Evolutionary conservation across 2,888 invertebrate species (phyloP).

Genomic region (Catocala nupta): DNA sequence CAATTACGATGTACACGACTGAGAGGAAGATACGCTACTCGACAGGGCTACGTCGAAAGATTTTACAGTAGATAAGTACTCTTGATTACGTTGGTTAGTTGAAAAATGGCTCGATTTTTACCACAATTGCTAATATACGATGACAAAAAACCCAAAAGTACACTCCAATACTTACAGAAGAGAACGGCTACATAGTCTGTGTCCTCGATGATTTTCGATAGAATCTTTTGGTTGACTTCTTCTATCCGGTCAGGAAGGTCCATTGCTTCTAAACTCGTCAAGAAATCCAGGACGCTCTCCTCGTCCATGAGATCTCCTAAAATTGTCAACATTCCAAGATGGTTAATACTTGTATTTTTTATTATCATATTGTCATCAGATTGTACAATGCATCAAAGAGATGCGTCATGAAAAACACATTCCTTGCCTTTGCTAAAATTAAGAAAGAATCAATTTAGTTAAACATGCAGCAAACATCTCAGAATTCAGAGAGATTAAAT

Average conservation of each 20-base stretch:
- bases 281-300: conserved; percentile 96
- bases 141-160: conserved; percentile 63
- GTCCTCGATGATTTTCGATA: conserved; percentile 96
- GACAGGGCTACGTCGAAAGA: conserved; percentile 70
- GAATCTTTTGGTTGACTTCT: conserved; percentile 96
- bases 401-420: neutral
- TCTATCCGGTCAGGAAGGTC: conserved; percentile 97
- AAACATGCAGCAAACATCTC: conserved; percentile 21
- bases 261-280: conserved; percentile 98
- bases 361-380: neutral
- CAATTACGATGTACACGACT: conserved; percentile 63
- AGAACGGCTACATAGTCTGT: conserved; percentile 97
- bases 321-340: conserved; percentile 51
- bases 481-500: conserved; percentile 39
- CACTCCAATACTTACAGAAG: conserved; percentile 93
- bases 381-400: neutral
- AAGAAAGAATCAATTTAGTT: conserved; percentile 3
- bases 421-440: neutral
- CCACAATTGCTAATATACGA: conserved; percentile 76
- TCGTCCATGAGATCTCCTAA: conserved; percentile 98
- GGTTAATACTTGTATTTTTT: conserved; percentile 2
- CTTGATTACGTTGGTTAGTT: conserved; percentile 74
- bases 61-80: conserved; percentile 58
- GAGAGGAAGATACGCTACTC: conserved; percentile 65
- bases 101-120: conserved; percentile 74